Conservation (phyloP, 2,888 invertebrate species). For the Idaea straminata region DNA sequence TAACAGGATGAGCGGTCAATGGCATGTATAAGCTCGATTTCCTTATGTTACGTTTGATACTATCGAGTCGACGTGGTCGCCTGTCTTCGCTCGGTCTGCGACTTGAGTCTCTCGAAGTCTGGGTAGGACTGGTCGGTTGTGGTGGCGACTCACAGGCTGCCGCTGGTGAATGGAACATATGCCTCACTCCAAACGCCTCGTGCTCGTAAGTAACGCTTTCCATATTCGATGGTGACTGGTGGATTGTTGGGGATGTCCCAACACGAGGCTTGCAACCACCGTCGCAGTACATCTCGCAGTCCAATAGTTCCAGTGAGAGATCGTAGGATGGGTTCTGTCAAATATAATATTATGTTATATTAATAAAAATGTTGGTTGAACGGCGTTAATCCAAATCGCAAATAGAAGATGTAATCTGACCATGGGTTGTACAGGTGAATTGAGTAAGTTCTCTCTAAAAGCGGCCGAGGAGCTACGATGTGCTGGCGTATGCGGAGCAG, state of each 20-base stretch:
- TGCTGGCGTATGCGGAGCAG: slow-evolving; percentile 21
- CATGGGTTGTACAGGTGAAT: slow-evolving; percentile 56
- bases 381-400: too few relatives aligned
- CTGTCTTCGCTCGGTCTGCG: slow-evolving; percentile 81
- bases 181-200: slow-evolving; percentile 55
- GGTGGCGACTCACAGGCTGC: slow-evolving; percentile 84
- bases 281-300: slow-evolving; percentile 67
- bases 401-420: slow-evolving; percentile 22
- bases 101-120: slow-evolving; percentile 86
- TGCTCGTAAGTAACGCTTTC: slow-evolving; percentile 55
- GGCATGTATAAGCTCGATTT: slow-evolving; percentile 87
- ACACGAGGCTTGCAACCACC: slow-evolving; percentile 64
- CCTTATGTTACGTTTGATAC: slow-evolving; percentile 60
- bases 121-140: slow-evolving; percentile 90
- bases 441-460: slow-evolving; percentile 61
- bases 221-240: slow-evolving; percentile 46
- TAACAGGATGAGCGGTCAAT: slow-evolving; percentile 61
- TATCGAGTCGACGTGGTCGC: slow-evolving; percentile 67
- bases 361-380: slow-evolving; percentile 14
- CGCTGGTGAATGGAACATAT: slow-evolving; percentile 47
- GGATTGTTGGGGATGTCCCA: slow-evolving; percentile 59
- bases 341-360: slow-evolving; percentile 14
- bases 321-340: slow-evolving; percentile 61
- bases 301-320: slow-evolving; percentile 62
- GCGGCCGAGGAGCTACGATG: slow-evolving; percentile 34